Conservation (phyloP, 2,797 vertebrate genomes). For the Dallia pectoralis region DNA sequence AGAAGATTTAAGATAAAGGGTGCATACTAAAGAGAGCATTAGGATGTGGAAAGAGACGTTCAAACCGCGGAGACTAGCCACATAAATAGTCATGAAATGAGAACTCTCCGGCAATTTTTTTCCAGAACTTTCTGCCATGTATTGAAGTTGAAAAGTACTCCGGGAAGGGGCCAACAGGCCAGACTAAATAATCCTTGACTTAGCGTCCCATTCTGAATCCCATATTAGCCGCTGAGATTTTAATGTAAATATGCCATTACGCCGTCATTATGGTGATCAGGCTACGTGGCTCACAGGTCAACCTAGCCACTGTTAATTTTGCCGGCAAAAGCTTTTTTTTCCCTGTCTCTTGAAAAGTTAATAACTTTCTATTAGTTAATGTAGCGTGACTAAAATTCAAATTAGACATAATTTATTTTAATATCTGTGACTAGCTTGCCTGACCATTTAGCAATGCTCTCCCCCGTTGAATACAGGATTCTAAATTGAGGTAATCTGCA, state of each 20-base stretch:
- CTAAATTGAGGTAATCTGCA: constrained; percentile 98
- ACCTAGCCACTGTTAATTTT: constrained; percentile 99
- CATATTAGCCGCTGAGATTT: constrained; percentile 98
- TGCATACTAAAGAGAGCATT: constrained; percentile 79
- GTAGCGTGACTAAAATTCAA: constrained; percentile 99
- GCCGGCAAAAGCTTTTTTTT: constrained; percentile 97
- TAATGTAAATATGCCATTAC: constrained; percentile 99
- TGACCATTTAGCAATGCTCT: constrained; percentile 99
- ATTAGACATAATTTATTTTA: constrained; percentile 99
- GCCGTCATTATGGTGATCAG: constrained; percentile 99
- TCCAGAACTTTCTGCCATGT: constrained; percentile 88
- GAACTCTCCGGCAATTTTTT: constrained; percentile 88
- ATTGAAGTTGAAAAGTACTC: constrained; percentile 94
- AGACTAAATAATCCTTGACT: constrained; percentile 99
- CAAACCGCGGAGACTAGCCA: constrained; percentile 79
- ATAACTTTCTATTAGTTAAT: constrained; percentile 99
- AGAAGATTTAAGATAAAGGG: constrained; percentile 81
- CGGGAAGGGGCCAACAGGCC: constrained; percentile 95
- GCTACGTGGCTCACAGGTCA: constrained; percentile 98
- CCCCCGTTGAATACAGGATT: constrained; percentile 95
- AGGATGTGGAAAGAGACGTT: constrained; percentile 73
- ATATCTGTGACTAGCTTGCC: constrained; percentile 99
- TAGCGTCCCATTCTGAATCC: constrained; percentile 98
- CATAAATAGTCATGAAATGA: constrained; percentile 98
- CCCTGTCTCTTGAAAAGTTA: constrained; percentile 98